Evolutionary conservation across 2,113 vertebrate species (phyloP).

Genomic region (Bettongia penicillata): DNA sequence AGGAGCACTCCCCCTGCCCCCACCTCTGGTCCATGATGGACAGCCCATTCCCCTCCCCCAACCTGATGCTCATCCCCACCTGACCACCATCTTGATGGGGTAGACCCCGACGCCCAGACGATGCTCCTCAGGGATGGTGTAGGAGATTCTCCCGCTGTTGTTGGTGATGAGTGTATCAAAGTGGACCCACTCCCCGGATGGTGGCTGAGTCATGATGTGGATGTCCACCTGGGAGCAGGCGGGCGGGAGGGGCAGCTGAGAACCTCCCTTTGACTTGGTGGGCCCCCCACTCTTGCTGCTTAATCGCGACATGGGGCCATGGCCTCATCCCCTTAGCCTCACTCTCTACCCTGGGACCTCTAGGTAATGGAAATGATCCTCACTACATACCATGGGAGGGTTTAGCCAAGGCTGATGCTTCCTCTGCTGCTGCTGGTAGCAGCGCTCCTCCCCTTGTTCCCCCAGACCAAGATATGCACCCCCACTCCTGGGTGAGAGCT

Average conservation of each 20-base stretch:
- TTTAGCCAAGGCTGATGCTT: no score
- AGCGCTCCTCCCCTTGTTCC: no score
- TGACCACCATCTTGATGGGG: constrained; percentile 98
- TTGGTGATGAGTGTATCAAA: constrained; percentile 96
- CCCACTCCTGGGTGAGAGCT: background rate
- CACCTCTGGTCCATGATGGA: no score
- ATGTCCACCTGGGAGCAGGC: constrained; percentile 91
- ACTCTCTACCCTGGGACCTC: no score
- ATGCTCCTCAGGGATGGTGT: constrained; percentile 89
- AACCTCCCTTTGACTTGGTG: background rate
- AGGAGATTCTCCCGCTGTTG: constrained; percentile 95
- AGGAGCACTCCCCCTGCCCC: no score
- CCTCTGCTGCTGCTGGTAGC: background rate
- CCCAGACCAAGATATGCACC: no score
- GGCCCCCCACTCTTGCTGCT: background rate
- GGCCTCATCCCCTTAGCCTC: no score
- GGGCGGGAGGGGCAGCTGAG: background rate
- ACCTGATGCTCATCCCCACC: constrained; percentile 78
- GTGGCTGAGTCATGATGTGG: constrained; percentile 98
- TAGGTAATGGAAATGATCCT: no score
- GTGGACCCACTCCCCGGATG: constrained; percentile 96
- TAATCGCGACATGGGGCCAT: no score
- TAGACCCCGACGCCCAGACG: constrained; percentile 95
- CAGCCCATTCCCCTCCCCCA: background rate
- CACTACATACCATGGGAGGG: no score